Conservation (phyloP, 2,888 invertebrate genomes). For the Brenthis ino region DNA sequence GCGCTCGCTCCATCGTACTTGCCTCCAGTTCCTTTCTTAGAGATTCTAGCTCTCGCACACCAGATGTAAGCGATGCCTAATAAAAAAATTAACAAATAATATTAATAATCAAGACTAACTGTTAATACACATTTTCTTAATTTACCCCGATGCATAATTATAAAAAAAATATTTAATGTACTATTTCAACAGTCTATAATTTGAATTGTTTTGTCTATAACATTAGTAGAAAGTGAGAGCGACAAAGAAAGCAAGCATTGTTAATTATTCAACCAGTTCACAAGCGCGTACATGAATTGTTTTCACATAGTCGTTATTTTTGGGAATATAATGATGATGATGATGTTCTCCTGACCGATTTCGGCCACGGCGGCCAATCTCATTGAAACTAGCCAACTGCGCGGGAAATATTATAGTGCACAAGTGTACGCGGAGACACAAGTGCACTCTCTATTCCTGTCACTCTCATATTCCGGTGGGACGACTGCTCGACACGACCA, state of each 20-base stretch:
- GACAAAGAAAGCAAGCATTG: slow-evolving; percentile 17
- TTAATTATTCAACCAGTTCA: slow-evolving; percentile 3
- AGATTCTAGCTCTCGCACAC: slow-evolving; percentile 84
- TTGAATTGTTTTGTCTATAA: background rate
- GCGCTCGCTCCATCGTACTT: slow-evolving; percentile 84
- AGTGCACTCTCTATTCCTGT: too few relatives aligned
- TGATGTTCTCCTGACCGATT: too few relatives aligned
- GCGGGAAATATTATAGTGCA: too few relatives aligned
- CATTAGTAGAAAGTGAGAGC: slow-evolving; percentile 19
- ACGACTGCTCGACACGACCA: too few relatives aligned
- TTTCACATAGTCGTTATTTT: background rate
- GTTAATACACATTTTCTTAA: too few relatives aligned
- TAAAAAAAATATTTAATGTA: too few relatives aligned
- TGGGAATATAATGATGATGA: background rate
- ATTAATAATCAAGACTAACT: background rate
- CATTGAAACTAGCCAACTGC: too few relatives aligned
- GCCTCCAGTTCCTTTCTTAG: slow-evolving; percentile 84
- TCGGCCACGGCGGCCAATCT: too few relatives aligned
- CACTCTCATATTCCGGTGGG: too few relatives aligned
- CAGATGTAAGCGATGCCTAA: slow-evolving; percentile 67
- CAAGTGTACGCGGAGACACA: too few relatives aligned
- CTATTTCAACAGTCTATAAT: background rate
- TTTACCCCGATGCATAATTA: too few relatives aligned
- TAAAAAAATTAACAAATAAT: slow-evolving; percentile 2
- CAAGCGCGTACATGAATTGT: background rate